Conservation (phyloP, 1,140 invertebrate genomes). For the Druon quercuslanigerum region DNA sequence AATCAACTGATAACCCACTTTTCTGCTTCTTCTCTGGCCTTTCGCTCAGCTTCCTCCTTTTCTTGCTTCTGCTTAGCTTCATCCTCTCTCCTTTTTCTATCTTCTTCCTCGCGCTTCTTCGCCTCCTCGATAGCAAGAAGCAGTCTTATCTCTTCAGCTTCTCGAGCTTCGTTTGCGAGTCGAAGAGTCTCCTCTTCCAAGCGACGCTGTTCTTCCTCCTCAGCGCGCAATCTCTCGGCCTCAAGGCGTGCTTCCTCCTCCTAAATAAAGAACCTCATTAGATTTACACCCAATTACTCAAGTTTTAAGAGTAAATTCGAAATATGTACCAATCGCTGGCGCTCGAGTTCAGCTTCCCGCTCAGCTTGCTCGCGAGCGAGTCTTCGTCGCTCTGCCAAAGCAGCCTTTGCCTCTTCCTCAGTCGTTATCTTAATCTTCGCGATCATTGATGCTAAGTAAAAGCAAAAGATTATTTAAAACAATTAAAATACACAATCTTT, state of each 20-base stretch:
- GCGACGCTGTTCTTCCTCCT: slow-evolving; percentile 87
- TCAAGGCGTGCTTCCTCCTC: slow-evolving; percentile 85
- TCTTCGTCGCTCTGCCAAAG: slow-evolving; percentile 88
- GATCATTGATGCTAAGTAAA: slow-evolving; percentile 81
- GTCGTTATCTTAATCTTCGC: slow-evolving; percentile 86
- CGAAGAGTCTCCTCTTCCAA: slow-evolving; percentile 86
- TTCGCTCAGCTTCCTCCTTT: slow-evolving; percentile 86
- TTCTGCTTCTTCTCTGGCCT: slow-evolving; percentile 87
- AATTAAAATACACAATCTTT: neutral
- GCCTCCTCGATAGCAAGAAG: slow-evolving; percentile 83
- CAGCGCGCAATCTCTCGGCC: slow-evolving; percentile 83
- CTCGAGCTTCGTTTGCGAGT: slow-evolving; percentile 82
- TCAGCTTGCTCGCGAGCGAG: slow-evolving; percentile 90
- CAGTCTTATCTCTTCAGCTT: slow-evolving; percentile 85
- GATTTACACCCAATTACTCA: neutral
- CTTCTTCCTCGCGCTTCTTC: slow-evolving; percentile 80
- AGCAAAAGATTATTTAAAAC: slow-evolving; percentile 16
- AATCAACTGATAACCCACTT: slow-evolving; percentile 61
- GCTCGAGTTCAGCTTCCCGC: slow-evolving; percentile 88
- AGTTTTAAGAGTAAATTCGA: slow-evolving; percentile 21
- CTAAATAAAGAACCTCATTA: slow-evolving; percentile 54
- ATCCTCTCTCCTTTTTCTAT: slow-evolving; percentile 79
- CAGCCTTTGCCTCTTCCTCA: slow-evolving; percentile 92
- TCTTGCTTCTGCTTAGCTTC: slow-evolving; percentile 82
- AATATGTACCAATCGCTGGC: slow-evolving; percentile 79